Percentiles rank a stretch among this genome's conserved stretches.
These are phyloP conservation scores for Nothoprocta pentlandii DNA, from an alignment of 2,113 vertebrate genomes.

Conservation along the genomic window DNA sequence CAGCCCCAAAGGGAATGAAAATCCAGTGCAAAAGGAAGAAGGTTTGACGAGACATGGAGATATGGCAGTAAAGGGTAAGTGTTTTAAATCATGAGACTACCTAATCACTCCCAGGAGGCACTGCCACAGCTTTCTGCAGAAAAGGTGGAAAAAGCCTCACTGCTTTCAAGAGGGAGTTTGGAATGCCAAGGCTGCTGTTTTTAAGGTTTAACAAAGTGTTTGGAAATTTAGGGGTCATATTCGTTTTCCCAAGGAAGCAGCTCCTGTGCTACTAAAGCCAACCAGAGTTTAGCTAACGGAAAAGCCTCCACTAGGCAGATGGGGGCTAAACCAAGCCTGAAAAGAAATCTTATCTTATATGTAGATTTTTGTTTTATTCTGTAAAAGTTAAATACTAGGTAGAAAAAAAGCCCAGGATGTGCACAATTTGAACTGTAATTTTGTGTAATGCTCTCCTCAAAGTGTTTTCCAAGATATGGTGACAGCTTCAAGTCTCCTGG, in stretches of 20 bases:
- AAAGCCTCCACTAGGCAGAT: not conserved
- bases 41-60: not conserved
- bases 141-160: not conserved
- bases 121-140: not conserved
- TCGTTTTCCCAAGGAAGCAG: not conserved
- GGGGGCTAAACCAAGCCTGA: not conserved
- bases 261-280: not conserved
- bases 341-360: conserved; percentile 21
- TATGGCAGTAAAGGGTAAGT: fast-evolving
- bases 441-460: not conserved
- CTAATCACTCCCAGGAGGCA: not conserved
- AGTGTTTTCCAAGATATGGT: not conserved
- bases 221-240: not conserved
- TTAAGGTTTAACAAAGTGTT: not conserved
- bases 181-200: not conserved
- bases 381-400: not conserved
- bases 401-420: not conserved
- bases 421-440: not conserved
- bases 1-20: not conserved
- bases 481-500: not conserved
- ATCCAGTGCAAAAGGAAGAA: not conserved
- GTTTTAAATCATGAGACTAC: not conserved
- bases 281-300: conserved; percentile 9
- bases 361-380: not conserved
- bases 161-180: not conserved